Evolutionary conservation across 2,113 vertebrate genomes (phyloP).

Genomic region (Sander lucioperca): DNA sequence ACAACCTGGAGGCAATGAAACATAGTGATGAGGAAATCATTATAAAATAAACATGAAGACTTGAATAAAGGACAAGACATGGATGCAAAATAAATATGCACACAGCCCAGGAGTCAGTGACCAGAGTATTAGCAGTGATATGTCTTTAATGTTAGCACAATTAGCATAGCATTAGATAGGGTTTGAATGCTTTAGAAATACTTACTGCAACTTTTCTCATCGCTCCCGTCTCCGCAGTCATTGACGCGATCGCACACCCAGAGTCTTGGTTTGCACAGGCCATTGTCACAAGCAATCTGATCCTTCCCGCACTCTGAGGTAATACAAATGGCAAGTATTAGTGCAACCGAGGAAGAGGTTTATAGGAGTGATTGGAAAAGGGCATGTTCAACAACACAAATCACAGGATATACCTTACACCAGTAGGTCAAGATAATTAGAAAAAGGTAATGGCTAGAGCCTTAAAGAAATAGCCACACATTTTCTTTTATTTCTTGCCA

Average conservation of each 20-base stretch:
- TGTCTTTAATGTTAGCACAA: slow-evolving; percentile 62
- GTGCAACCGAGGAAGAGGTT: neutral
- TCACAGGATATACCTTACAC: neutral
- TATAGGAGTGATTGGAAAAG: neutral
- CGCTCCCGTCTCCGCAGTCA: slow-evolving; percentile 85
- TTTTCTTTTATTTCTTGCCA: neutral
- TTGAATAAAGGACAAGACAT: slow-evolving; percentile 5
- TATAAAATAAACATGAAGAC: slow-evolving; percentile 16
- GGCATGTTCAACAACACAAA: neutral
- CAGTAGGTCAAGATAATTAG: neutral
- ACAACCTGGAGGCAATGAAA: slow-evolving; percentile 71
- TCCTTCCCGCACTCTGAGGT: slow-evolving; percentile 74
- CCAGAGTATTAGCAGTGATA: slow-evolving; percentile 62
- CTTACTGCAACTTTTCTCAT: slow-evolving; percentile 83
- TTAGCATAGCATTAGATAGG: slow-evolving; percentile 55
- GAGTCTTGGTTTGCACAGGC: slow-evolving; percentile 82
- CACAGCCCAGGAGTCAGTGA: slow-evolving; percentile 46
- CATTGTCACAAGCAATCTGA: slow-evolving; percentile 81
- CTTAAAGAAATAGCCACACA: neutral
- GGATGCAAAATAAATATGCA: neutral
- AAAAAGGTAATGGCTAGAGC: neutral
- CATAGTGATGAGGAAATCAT: neutral
- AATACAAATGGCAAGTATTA: neutral
- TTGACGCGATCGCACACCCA: slow-evolving; percentile 83
- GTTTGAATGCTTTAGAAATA: slow-evolving; percentile 28